Evolutionary conservation across 2,113 vertebrate genomes (phyloP), one percentile per base, ranked within the genome.

Genomic region (Phainopepla nitens): DNA sequence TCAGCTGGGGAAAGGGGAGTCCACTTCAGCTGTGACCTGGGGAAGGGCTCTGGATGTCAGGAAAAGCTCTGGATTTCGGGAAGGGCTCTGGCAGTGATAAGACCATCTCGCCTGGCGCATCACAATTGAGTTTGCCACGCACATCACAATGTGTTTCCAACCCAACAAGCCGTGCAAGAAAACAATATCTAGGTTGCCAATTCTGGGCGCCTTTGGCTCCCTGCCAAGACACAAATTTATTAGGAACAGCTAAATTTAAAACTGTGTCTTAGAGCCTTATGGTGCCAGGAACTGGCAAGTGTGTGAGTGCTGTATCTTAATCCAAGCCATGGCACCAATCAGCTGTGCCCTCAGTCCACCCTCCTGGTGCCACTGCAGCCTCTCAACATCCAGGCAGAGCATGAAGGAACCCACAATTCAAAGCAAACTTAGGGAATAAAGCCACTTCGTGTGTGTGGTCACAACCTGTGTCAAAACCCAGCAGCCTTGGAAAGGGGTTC

Each of bases 361-460:
- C 9, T 7, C 33, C 57, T 4, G 47, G 35, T 60, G 75, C 66
- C 42, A 31, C 20, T 35, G n/a, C 4, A 45, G 73, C 72, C 47
- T 56, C 53, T 35, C 78, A 36, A 7, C 31, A 42, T 16, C 68
- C 76, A 39, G 50, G 71, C 25, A 47, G 57, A 44, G 19, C 10
- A 45, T 4, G 4, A 11, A 82, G 78, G 6, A 70, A 24, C 57
- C 36, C 64, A 44, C 3, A 14, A 8, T 10, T 15, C 35, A 54
- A 47, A 69, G 58, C 21, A 54, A 44, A 33, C 2, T 19, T 15
- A 28, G 35, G 83, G 33, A 54, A 54, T 1, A 25, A 11, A 25
- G 68, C 0, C 2, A 49, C 0, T 1, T 0, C 16, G 9, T 5
- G 39, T 0, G 7, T 5, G 19, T 8, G 65, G 23, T 6, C 3